Conservation (phyloP, 1,140 invertebrate species). For the Trichomalopsis sarcophagae region DNA sequence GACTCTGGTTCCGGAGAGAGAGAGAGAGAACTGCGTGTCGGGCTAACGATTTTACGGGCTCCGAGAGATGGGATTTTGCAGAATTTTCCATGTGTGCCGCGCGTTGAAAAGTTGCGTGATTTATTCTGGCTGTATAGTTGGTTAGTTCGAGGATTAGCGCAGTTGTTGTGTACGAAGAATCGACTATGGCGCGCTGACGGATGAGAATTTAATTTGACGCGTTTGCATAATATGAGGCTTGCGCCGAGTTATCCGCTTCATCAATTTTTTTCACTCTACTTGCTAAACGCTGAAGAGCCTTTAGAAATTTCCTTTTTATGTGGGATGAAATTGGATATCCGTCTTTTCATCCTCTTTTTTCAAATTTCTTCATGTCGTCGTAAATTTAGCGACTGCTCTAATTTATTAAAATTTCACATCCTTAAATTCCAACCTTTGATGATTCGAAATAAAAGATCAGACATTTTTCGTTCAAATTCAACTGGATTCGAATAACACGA, state of each 20-base stretch:
- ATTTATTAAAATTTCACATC: not conserved
- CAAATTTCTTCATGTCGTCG: not conserved
- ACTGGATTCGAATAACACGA: no score
- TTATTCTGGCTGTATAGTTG: no score
- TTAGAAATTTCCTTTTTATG: conserved; percentile 5
- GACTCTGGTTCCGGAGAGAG: not conserved
- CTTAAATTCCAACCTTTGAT: not conserved
- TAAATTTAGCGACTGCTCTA: not conserved
- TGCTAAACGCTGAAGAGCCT: not conserved
- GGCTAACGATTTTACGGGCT: no score
- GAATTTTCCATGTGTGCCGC: no score
- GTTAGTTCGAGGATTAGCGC: not conserved
- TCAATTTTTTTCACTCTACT: conserved; percentile 1
- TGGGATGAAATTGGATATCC: not conserved
- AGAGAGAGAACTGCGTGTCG: no score
- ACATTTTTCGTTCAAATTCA: no score
- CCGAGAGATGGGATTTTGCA: no score
- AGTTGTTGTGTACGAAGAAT: not conserved
- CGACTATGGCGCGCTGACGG: not conserved
- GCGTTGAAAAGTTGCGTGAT: no score
- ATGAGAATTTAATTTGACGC: not conserved
- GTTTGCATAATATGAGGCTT: not conserved
- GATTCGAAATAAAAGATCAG: no score
- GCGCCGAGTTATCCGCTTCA: not conserved
- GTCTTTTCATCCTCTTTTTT: not conserved